Evolutionary conservation across 2,113 vertebrate genomes (phyloP).

Genomic region (Ptilonorhynchus violaceus): DNA sequence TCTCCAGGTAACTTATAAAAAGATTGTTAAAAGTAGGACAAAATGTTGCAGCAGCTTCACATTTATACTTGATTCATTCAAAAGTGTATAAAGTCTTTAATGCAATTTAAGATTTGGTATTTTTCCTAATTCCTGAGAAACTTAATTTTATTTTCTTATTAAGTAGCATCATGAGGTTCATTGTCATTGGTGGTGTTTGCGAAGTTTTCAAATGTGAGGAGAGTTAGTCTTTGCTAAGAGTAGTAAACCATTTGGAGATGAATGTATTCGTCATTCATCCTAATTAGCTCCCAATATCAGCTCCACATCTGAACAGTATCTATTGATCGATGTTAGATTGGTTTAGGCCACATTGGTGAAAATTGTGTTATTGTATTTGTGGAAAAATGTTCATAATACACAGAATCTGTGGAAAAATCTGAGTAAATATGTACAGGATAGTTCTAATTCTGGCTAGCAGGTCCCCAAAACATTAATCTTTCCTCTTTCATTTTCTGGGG

Average conservation of each 20-base stretch:
- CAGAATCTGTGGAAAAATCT: neutral
- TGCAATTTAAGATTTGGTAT: neutral
- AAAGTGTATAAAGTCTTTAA: neutral
- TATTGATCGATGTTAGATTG: neutral
- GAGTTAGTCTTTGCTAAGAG: neutral
- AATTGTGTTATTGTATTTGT: neutral
- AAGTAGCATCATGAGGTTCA: neutral
- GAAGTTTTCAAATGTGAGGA: neutral
- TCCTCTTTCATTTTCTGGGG: neutral
- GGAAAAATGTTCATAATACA: neutral
- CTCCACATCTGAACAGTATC: neutral
- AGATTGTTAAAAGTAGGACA: neutral
- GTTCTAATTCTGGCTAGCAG: neutral
- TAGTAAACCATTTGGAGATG: neutral
- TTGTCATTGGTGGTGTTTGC: neutral
- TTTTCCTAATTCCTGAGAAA: neutral
- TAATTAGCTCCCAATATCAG: neutral
- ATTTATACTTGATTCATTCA: neutral
- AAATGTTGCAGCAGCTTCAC: neutral
- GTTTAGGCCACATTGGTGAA: neutral
- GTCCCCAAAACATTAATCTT: neutral
- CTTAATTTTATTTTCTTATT: neutral
- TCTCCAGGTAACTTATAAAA: neutral
- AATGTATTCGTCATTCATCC: neutral
- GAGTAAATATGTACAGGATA: neutral